These are phyloP conservation scores for Otolemur garnettii DNA, from an alignment of 2,113 vertebrate genomes.

Conservation along the genomic window DNA sequence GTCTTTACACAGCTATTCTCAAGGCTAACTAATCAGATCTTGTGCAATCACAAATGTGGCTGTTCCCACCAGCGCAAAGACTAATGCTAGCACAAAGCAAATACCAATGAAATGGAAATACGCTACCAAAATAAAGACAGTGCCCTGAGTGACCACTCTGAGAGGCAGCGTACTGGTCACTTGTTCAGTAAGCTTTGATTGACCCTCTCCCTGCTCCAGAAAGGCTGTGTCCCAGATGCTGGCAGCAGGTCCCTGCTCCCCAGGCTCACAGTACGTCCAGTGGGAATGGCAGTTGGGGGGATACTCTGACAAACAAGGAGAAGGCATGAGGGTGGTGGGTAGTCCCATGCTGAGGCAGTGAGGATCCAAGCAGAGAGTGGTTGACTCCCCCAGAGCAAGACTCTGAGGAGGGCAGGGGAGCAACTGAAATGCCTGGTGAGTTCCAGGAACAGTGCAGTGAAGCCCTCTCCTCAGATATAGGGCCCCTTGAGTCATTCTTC, in stretches of 20 bases:
- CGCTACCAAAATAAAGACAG: slow-evolving; percentile 37
- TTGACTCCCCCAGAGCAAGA: neutral
- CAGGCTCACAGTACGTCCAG: neutral
- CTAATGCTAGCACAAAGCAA: slow-evolving; percentile 48
- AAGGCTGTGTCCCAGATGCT: neutral
- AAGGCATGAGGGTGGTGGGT: too few species aligned
- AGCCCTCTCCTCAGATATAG: neutral
- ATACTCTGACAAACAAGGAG: neutral
- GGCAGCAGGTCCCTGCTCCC: neutral
- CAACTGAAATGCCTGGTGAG: neutral
- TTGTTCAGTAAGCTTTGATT: neutral
- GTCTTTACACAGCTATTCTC: slow-evolving; percentile 22
- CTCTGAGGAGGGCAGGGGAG: neutral
- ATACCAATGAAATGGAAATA: neutral
- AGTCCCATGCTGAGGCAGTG: too few species aligned
- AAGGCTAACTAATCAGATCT: slow-evolving; percentile 7
- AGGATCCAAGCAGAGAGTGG: neutral
- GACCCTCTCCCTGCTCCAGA: neutral
- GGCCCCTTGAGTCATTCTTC: neutral
- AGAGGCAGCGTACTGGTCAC: neutral
- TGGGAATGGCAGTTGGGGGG: neutral
- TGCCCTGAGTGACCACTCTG: neutral
- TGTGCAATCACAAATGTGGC: slow-evolving; percentile 7
- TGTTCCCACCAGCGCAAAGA: slow-evolving; percentile 20
- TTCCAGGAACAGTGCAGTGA: neutral